Percentiles rank a stretch among this genome's conserved stretches.
phyloP scores from a whole-genome alignment of 1,140 invertebrate genomes.

The Saccostrea echinata region DNA sequence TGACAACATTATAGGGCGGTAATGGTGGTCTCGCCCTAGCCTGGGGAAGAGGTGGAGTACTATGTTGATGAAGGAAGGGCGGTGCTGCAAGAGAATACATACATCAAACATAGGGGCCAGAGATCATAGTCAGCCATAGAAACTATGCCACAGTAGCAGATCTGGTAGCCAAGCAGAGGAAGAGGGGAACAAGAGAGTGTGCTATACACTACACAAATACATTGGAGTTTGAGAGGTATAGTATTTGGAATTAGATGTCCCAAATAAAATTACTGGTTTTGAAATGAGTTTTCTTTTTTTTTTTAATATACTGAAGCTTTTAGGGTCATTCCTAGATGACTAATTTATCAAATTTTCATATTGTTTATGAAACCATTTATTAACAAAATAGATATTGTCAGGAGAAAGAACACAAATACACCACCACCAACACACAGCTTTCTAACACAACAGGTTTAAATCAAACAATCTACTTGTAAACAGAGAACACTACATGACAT shows the following conservation, averaged over 20 bases:
- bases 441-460: conserved; percentile 5
- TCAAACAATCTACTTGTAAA: not conserved
- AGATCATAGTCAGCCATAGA: conserved; percentile 7
- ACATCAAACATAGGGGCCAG: conserved; percentile 39
- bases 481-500: not conserved
- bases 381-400: not conserved
- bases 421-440: conserved; percentile 21
- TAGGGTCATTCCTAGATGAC: no score
- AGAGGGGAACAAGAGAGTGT: not conserved
- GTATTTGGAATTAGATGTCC: no score
- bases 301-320: no score
- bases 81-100: conserved; percentile 47
- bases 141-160: conserved; percentile 4
- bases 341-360: no score
- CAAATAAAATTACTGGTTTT: no score
- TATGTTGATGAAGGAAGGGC: conserved; percentile 29
- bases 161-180: conserved; percentile 9
- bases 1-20: conserved; percentile 76
- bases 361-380: conserved; percentile 18
- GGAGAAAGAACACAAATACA: not conserved
- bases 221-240: no score
- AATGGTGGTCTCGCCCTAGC: conserved; percentile 70
- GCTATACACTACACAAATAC: no score
- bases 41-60: conserved; percentile 53
- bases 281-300: no score